Base-by-base conservation (phyloP, 2,797 vertebrate genomes). In the Brachyalestes nurse region DNA sequence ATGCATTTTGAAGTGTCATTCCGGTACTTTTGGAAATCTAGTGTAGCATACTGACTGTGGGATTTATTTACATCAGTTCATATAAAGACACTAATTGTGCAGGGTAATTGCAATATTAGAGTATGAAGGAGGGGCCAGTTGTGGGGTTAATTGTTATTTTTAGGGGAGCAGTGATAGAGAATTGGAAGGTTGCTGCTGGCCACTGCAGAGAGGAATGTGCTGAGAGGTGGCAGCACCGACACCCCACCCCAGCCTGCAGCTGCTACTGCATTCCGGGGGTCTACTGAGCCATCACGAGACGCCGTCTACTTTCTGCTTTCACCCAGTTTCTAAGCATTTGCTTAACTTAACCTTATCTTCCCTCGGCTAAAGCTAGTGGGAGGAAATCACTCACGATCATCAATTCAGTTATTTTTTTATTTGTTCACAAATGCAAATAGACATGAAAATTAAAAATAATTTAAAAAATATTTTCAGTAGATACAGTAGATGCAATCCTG, bases 181-280 rank as follows among this genome's bases (percentile, higher is more conserved):
- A 82, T 55, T 16, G 47, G 62, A 40, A 70, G 75, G 21, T 10
- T 73, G 80, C 19, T 79, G 77, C 75, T 82, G 45, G 58, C 38
- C 75, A 64, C 85, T 85, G 87, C 73, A 87, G 64, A 25, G 70
- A 64, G 88, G 84, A 85, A 87, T 86, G 72, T 62, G 25, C 70
- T 65, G 79, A 81, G 42, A 84, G 62, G 49, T 75, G 53, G 70
- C 77, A 62, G 70, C 66, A 83, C 77, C 57, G 45, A 76, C 16
- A 78, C 81, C 83, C 65, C 28, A 87, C n/a, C 81, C 79, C 82
- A 65, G 55, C 17, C 81, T 82, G 81, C 72, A 85, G 81, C 83
- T 78, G 83, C 81, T 84, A 76, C 81, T 74, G 58, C 83, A 83
- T 77, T 84, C 83, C 83, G 61, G 71, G 17, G 0, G n/a, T 25